A percentile compares a stretch with the other conserved stretches of the same genome.
phyloP scores from a whole-genome alignment of 2,113 vertebrate genomes.

The Rhinolophus ferrumequinum region DNA sequence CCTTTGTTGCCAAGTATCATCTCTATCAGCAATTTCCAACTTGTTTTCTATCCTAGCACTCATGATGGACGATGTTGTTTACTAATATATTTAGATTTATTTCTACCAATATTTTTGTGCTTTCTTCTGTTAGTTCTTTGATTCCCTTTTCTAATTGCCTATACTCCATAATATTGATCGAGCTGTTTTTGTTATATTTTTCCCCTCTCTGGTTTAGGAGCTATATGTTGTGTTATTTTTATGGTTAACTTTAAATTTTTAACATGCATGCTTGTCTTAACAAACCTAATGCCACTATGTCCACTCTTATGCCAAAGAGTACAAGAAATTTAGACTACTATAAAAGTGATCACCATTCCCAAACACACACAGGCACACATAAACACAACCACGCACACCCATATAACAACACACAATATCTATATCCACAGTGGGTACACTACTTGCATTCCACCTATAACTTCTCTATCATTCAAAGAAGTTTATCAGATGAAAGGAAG shows the following conservation, averaged over 20 bases:
- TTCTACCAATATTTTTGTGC: background rate
- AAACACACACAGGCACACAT: background rate
- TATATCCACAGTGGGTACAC: background rate
- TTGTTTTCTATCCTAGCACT: background rate
- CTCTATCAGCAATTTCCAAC: background rate
- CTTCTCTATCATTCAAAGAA: background rate
- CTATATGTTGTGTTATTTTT: background rate
- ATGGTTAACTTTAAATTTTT: background rate
- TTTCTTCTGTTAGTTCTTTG: background rate
- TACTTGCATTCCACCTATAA: background rate
- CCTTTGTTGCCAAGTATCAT: background rate
- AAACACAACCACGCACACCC: background rate
- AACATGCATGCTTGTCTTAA: background rate
- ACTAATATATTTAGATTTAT: background rate
- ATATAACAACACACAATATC: background rate
- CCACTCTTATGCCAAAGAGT: background rate
- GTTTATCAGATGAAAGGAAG: background rate
- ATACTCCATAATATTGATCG: background rate
- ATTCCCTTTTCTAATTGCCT: background rate
- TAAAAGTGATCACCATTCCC: background rate
- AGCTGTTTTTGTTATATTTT: background rate
- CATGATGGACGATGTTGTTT: background rate
- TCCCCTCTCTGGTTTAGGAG: background rate
- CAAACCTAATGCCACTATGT: background rate
- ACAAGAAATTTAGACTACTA: background rate